Conservation (phyloP, 2,888 invertebrate genomes). For the Pollenia griseotomentosa region DNA sequence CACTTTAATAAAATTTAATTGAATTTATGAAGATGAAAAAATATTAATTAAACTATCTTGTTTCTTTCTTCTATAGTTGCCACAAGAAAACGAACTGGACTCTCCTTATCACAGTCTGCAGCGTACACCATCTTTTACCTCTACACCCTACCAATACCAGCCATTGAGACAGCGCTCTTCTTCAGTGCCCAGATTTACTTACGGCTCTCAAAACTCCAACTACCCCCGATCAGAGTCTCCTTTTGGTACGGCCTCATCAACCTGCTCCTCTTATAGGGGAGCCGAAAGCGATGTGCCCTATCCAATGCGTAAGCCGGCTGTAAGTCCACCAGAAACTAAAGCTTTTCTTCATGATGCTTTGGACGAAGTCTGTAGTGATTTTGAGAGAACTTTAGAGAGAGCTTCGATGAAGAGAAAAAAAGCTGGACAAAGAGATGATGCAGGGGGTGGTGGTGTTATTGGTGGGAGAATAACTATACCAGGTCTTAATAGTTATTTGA, state of each 20-base stretch:
- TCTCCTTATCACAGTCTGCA: conserved; percentile 64
- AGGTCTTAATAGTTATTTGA: conserved; percentile 60
- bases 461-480: conserved; percentile 40
- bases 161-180: conserved; percentile 78
- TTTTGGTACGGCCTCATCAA: conserved; percentile 81
- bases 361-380: conserved; percentile 88
- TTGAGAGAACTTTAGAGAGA: conserved; percentile 88
- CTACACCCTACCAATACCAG: conserved; percentile 63
- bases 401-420: conserved; percentile 84
- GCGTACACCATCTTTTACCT: conserved; percentile 66
- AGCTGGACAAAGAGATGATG: conserved; percentile 65
- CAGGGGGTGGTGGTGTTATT: conserved; percentile 40
- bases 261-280: conserved; percentile 80
- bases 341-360: conserved; percentile 85
- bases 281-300: conserved; percentile 78
- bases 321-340: conserved; percentile 83
- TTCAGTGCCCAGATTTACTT: conserved; percentile 81
- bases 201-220: conserved; percentile 75
- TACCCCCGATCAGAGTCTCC: conserved; percentile 80
- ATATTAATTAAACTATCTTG: conserved; percentile 21
- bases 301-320: conserved; percentile 75
- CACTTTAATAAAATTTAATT: conserved; percentile 55
- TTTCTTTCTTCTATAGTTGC: conserved; percentile 76
- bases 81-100: conserved; percentile 80
- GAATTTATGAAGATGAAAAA: conserved; percentile 23